These are phyloP conservation scores for Gymnogyps californianus DNA, from an alignment of 2,113 vertebrate species.

Conservation along the genomic window DNA sequence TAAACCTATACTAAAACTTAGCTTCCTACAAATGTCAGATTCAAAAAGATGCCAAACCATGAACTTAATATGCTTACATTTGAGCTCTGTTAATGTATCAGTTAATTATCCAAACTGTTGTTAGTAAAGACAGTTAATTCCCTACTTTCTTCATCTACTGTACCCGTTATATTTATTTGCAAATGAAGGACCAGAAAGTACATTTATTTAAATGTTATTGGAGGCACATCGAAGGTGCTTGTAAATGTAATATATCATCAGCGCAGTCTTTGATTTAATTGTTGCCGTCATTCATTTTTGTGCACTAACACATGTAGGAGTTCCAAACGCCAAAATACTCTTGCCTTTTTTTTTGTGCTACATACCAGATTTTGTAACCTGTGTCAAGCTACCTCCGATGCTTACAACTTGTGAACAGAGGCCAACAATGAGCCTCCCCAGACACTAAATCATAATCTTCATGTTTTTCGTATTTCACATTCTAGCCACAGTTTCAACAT, in stretches of 20 bases:
- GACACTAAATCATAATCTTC: constrained; percentile 86
- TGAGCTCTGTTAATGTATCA: neutral
- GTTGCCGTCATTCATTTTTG: constrained; percentile 24
- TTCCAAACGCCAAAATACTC: constrained; percentile 1
- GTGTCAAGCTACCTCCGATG: constrained; percentile 51
- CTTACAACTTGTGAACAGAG: constrained; percentile 67
- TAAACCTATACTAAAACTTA: neutral
- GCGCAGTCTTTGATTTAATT: neutral
- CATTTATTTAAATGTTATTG: neutral
- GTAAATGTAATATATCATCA: neutral
- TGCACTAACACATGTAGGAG: constrained; percentile 22
- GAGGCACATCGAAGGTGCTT: no score
- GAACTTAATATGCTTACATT: neutral
- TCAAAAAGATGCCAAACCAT: neutral
- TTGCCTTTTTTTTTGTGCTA: neutral
- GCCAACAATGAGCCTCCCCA: constrained; percentile 79
- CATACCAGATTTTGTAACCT: constrained; percentile 63
- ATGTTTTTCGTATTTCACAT: constrained; percentile 87
- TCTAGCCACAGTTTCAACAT: constrained; percentile 89
- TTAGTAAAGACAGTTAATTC: neutral
- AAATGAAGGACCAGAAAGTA: constrained; percentile 33
- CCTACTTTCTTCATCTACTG: neutral
- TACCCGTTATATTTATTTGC: constrained; percentile 21
- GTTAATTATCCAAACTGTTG: neutral
- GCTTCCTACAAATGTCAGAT: neutral